A percentile compares a stretch with the other conserved stretches of the same genome.
Conservation (phyloP, 2,888 invertebrate genomes). For the Zootermopsis nevadensis region DNA sequence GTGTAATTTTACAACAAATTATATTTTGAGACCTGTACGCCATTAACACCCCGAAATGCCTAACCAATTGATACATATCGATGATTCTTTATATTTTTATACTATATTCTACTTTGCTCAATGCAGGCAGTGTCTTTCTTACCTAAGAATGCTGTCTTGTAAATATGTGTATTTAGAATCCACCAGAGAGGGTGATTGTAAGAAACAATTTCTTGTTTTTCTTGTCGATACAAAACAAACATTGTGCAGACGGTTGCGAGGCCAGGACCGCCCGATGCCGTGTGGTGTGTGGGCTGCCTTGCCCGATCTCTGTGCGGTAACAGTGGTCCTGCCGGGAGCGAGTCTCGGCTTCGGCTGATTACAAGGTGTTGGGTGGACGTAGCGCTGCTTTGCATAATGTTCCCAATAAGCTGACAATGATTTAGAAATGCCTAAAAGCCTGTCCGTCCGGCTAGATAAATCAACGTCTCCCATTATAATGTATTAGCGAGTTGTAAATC, state of each 20-base stretch:
- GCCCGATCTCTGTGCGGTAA: conserved; percentile 2
- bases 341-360: conserved; percentile 37
- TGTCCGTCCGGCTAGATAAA: conserved; percentile 26
- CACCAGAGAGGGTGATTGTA: too few relatives aligned
- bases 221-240: background rate
- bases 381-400: conserved; percentile 40
- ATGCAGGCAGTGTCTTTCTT: too few relatives aligned
- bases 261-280: conserved; percentile 9
- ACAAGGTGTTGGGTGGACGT: conserved; percentile 39
- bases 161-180: too few relatives aligned
- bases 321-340: conserved; percentile 5
- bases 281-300: conserved; percentile 32
- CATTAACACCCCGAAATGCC: too few relatives aligned
- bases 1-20: too few relatives aligned
- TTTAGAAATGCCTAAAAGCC: conserved; percentile 35
- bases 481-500: conserved; percentile 50
- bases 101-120: too few relatives aligned
- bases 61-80: too few relatives aligned
- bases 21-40: too few relatives aligned
- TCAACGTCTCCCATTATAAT: conserved; percentile 42
- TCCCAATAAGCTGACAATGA: conserved; percentile 42
- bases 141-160: too few relatives aligned
- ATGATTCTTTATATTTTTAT: too few relatives aligned
- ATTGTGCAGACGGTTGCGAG: background rate
- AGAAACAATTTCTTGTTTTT: too few relatives aligned